Evolutionary conservation across 1,140 invertebrate genomes (phyloP).

Genomic region (Metopolophium dirhodum): DNA sequence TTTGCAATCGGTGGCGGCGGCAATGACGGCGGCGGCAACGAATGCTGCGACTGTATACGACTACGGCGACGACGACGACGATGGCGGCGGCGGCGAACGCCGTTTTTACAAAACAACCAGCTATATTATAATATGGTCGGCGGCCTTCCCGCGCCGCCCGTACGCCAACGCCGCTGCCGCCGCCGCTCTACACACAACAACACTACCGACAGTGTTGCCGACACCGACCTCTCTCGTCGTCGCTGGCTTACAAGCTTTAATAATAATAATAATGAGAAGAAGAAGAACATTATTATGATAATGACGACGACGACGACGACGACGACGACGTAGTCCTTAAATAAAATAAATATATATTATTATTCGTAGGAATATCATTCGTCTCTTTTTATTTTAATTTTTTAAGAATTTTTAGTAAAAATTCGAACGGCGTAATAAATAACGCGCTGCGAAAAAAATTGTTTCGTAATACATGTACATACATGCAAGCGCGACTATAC

Average conservation of each 20-base stretch:
- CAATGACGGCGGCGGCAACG: conserved; percentile 11
- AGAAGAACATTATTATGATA: conserved; percentile 11
- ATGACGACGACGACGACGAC: conserved; percentile 19
- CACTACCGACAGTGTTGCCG: conserved; percentile 47
- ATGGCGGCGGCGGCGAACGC: conserved; percentile 32
- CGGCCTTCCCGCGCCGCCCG: conserved; percentile 33
- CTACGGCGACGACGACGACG: background rate
- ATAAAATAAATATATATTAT: conserved; percentile 1
- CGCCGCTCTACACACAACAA: background rate
- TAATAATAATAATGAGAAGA: background rate
- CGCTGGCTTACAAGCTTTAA: conserved; percentile 41
- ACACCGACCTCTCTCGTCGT: conserved; percentile 56
- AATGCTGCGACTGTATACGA: background rate
- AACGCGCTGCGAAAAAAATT: too few relatives aligned
- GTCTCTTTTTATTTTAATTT: background rate
- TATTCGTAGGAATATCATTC: background rate
- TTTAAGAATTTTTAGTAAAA: background rate
- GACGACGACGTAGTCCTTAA: background rate
- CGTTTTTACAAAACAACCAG: conserved; percentile 52
- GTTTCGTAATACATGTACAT: conserved; percentile 5
- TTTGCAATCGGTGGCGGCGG: conserved; percentile 2
- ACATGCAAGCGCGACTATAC: background rate
- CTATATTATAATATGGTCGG: conserved; percentile 46
- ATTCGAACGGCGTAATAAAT: background rate
- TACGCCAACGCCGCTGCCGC: background rate